Percentiles rank a stretch among this genome's conserved stretches.
These are phyloP conservation scores for Bhutanitis thaidina DNA, from an alignment of 2,888 invertebrate species.

Conservation along the genomic window DNA sequence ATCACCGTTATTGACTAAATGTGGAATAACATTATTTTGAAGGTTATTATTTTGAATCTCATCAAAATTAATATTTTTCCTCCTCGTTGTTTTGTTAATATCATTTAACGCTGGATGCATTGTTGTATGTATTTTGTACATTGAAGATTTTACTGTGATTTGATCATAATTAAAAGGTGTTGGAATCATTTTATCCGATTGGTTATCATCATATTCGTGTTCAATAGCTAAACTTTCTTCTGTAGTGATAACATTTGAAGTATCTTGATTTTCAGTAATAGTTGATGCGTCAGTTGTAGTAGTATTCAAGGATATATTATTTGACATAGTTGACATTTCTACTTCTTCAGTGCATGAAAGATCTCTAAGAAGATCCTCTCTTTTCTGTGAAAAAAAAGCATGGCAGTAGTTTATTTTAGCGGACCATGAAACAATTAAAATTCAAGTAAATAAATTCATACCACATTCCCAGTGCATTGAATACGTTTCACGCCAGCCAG, in stretches of 20 bases:
- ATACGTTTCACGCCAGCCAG: slow-evolving; percentile 86
- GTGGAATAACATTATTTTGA: slow-evolving; percentile 61
- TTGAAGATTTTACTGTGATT: slow-evolving; percentile 24
- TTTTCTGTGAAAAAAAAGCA: slow-evolving; percentile 69
- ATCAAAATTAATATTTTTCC: slow-evolving; percentile 44
- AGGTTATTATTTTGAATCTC: slow-evolving; percentile 47
- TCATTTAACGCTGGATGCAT: neutral
- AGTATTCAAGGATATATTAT: slow-evolving; percentile 32
- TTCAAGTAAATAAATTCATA: slow-evolving; percentile 48
- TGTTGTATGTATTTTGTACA: neutral
- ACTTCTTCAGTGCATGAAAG: slow-evolving; percentile 79
- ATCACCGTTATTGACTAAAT: slow-evolving; percentile 42
- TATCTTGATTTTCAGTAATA: slow-evolving; percentile 41
- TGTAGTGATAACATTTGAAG: slow-evolving; percentile 42
- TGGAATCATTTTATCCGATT: neutral
- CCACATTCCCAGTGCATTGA: slow-evolving; percentile 87
- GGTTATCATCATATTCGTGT: slow-evolving; percentile 37
- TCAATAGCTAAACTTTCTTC: slow-evolving; percentile 50
- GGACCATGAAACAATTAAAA: neutral
- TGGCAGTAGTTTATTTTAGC: neutral
- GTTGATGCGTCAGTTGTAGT: slow-evolving; percentile 37
- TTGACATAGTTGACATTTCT: slow-evolving; percentile 49
- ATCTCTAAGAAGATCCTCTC: slow-evolving; percentile 80
- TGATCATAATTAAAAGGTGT: slow-evolving; percentile 21
- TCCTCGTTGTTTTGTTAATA: slow-evolving; percentile 33